Evolutionary conservation across 2,113 vertebrate genomes (phyloP), one percentile per base, ranked within the genome.

Genomic region (Ptilonorhynchus violaceus): DNA sequence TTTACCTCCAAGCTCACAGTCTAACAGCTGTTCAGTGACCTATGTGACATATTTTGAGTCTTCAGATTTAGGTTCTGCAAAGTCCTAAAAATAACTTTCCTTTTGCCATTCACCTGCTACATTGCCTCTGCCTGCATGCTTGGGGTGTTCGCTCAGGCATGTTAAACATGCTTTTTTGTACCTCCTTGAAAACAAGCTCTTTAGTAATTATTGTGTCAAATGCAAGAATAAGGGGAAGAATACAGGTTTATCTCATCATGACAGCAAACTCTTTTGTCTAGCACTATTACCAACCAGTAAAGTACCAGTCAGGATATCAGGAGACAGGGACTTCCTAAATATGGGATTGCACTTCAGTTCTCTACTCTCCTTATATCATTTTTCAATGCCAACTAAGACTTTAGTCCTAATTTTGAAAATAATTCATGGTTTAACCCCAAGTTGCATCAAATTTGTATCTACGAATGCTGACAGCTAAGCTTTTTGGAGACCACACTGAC

Each of bases 1-100:
- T 67, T 88, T 93, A 96, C 76, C 83, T 89, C 86, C 81, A 85
- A 44, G 47, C 50, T 92, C 64, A 56, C 2, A 27, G 60, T 68
- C 80, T 91, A 92, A 82, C 89, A 93, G 93, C 89, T 96, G 86
- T 94, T 92, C 60, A 53, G 89, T 75, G 89, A 92, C 96, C 80
- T 95, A 31, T 64, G 80, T 89, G 89, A 85, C 52, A 81, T 22
- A 58, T 31, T 89, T 79, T 60, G 60, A 87, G 63, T 73, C 74
- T 87, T 91, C 46, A 76, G 69, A 89, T 82, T 88, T 87, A 22
- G 62, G 35, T n/a, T 94, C 89, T 75, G 41, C 14, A 41, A 89
- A 91, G 78, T 89, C 84, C 84, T 88, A 91, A 96, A 97, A 95
- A 91, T 73, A 91, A 68, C 66, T 44, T 37, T 50, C 15, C 67